These are phyloP conservation scores for Ditylenchus dipsaci DNA, from an alignment of 1,140 invertebrate genomes.

Conservation along the genomic window DNA sequence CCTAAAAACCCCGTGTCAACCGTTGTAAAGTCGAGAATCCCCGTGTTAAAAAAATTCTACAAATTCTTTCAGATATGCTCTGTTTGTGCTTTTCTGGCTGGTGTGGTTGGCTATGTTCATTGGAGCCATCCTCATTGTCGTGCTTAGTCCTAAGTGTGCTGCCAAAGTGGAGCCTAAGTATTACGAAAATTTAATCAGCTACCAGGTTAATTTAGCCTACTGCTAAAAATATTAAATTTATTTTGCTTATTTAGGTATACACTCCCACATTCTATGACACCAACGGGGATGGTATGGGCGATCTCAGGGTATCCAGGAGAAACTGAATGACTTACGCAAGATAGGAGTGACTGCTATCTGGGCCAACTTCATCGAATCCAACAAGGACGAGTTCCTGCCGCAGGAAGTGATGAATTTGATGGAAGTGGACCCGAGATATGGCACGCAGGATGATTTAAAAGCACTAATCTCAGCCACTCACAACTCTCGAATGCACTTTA, in stretches of 20 bases:
- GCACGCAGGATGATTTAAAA: slow-evolving; percentile 46
- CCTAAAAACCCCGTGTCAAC: slow-evolving; percentile 8
- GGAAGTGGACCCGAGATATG: slow-evolving; percentile 43
- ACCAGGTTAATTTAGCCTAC: slow-evolving; percentile 40
- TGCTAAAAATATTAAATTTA: slow-evolving; percentile 7
- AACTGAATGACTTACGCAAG: slow-evolving; percentile 46
- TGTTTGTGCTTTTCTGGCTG: slow-evolving; percentile 53
- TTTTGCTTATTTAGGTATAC: slow-evolving; percentile 36
- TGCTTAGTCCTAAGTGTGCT: slow-evolving; percentile 55
- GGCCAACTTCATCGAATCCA: slow-evolving; percentile 41
- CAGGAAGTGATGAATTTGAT: slow-evolving; percentile 39
- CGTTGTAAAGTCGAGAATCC: no score
- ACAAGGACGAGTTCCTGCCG: slow-evolving; percentile 40
- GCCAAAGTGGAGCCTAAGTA: slow-evolving; percentile 41
- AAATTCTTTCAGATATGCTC: slow-evolving; percentile 24
- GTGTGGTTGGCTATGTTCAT: slow-evolving; percentile 54
- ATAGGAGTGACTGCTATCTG: slow-evolving; percentile 52
- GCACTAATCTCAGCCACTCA: slow-evolving; percentile 49
- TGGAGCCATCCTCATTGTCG: slow-evolving; percentile 55
- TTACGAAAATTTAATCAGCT: slow-evolving; percentile 47
- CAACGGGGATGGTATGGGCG: slow-evolving; percentile 48
- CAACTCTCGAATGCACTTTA: slow-evolving; percentile 15
- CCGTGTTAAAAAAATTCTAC: no score
- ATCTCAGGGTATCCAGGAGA: slow-evolving; percentile 52
- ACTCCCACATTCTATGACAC: slow-evolving; percentile 48